Percentiles rank a stretch among this genome's conserved stretches.
Evolutionary conservation across 2,888 invertebrate species (phyloP).

Genomic region (Luperina nickerlii): DNA sequence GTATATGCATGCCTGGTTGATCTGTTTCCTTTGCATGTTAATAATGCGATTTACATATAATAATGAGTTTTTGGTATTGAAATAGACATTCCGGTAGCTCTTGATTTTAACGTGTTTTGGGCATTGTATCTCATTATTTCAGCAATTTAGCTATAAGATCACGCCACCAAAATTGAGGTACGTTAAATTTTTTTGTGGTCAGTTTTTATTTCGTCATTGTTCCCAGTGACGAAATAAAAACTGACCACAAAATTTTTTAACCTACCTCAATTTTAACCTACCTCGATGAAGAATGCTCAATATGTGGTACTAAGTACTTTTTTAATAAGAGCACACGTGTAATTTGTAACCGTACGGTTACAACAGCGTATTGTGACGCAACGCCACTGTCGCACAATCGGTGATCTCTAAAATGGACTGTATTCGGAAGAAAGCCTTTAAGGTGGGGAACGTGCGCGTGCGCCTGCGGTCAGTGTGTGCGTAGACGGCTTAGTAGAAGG

Average conservation of each 20-base stretch:
- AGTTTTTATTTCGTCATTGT: constrained; percentile 7
- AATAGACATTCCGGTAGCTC: background rate
- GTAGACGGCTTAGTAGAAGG: constrained; percentile 67
- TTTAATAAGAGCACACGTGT: constrained; percentile 26
- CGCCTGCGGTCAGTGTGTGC: constrained; percentile 70
- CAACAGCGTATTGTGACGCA: constrained; percentile 63
- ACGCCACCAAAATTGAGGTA: background rate
- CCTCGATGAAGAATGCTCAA: background rate
- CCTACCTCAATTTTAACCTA: too few species aligned
- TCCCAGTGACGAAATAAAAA: too few species aligned
- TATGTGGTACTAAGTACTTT: background rate
- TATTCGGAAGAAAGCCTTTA: constrained; percentile 71
- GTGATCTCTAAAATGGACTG: constrained; percentile 69
- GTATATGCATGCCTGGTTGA: too few species aligned
- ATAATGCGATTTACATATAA: background rate
- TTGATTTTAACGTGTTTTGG: background rate
- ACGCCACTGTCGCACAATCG: constrained; percentile 62
- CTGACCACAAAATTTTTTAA: too few species aligned
- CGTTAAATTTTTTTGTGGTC: background rate
- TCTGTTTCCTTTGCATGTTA: background rate
- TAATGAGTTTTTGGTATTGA: background rate
- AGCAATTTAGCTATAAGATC: background rate
- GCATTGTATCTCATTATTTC: background rate
- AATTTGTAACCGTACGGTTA: constrained; percentile 34
- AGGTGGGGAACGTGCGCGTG: constrained; percentile 69